Percentiles rank a stretch among this genome's conserved stretches.
Evolutionary conservation across 2,888 invertebrate species (phyloP).

Genomic region (Hydrotaea diabolus): DNA sequence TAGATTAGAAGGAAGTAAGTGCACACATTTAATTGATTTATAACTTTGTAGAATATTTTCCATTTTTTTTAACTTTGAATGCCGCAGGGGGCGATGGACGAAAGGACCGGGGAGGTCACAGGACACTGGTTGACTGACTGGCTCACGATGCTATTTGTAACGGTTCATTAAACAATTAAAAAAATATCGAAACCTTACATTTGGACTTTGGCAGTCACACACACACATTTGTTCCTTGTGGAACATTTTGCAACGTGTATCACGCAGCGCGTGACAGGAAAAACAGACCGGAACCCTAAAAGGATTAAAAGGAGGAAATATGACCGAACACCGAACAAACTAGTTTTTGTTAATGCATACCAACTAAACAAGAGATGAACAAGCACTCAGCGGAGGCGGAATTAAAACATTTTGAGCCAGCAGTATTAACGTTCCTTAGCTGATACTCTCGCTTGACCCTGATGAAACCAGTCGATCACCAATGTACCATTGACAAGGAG

Average conservation of each 20-base stretch:
- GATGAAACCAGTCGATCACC: too few relatives aligned
- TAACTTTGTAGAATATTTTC: not conserved
- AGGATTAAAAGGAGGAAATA: too few relatives aligned
- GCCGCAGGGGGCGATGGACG: not conserved
- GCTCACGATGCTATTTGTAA: not conserved
- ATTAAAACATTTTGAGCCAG: too few relatives aligned
- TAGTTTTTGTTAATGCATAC: too few relatives aligned
- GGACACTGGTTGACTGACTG: not conserved
- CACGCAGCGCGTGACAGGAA: not conserved
- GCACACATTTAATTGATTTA: constrained; percentile 13
- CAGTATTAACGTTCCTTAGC: too few relatives aligned
- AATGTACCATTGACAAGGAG: too few relatives aligned
- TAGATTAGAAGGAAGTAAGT: not conserved
- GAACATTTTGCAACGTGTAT: not conserved
- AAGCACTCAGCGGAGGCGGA: too few relatives aligned
- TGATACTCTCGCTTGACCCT: too few relatives aligned
- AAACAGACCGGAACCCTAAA: not conserved
- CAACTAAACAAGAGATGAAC: too few relatives aligned
- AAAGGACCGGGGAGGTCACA: not conserved
- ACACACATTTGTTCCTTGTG: not conserved
- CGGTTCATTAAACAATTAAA: constrained; percentile 12
- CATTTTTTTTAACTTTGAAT: not conserved
- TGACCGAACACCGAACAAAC: too few relatives aligned
- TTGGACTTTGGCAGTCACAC: not conserved
- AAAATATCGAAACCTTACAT: too few relatives aligned